A percentile compares a stretch with the other conserved stretches of the same genome.
Evolutionary conservation across 2,888 invertebrate genomes (phyloP).

Genomic region (Erannis defoliaria): DNA sequence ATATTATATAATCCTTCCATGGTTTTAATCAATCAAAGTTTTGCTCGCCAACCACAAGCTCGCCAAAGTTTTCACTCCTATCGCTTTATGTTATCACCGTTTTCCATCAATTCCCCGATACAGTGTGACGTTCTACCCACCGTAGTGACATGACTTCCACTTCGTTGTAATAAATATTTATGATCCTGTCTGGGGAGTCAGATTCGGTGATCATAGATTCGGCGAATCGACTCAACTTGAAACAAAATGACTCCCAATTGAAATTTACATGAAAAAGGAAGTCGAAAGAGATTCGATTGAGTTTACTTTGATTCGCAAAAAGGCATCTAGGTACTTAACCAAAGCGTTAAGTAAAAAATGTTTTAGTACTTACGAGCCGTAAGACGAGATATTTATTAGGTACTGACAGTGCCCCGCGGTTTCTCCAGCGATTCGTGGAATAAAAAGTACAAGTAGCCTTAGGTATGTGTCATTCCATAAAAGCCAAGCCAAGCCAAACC

Average conservation of each 20-base stretch:
- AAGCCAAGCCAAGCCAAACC: too few species aligned
- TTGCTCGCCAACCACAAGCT: background rate
- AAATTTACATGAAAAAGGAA: background rate
- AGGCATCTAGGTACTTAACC: too few species aligned
- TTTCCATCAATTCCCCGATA: conserved; percentile 5
- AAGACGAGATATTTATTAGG: too few species aligned
- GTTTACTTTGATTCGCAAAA: background rate
- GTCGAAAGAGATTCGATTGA: too few species aligned
- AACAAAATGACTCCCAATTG: background rate
- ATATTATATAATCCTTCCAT: too few species aligned
- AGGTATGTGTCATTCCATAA: too few species aligned
- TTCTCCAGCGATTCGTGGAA: too few species aligned
- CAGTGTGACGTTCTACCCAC: conserved; percentile 1
- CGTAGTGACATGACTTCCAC: conserved; percentile 20
- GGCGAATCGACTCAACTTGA: background rate
- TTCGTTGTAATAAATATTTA: conserved; percentile 27
- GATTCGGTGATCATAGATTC: conserved; percentile 8
- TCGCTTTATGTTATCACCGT: background rate
- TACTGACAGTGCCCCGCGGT: too few species aligned
- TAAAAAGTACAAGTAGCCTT: too few species aligned
- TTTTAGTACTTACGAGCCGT: too few species aligned
- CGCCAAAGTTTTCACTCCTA: background rate
- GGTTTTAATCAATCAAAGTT: too few species aligned
- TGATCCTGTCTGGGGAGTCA: conserved; percentile 12
- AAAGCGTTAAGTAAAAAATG: too few species aligned